Percentiles rank a stretch among this genome's conserved stretches.
These are phyloP conservation scores for Myotis vivesi DNA, from an alignment of 2,797 vertebrate genomes.

Conservation along the genomic window DNA sequence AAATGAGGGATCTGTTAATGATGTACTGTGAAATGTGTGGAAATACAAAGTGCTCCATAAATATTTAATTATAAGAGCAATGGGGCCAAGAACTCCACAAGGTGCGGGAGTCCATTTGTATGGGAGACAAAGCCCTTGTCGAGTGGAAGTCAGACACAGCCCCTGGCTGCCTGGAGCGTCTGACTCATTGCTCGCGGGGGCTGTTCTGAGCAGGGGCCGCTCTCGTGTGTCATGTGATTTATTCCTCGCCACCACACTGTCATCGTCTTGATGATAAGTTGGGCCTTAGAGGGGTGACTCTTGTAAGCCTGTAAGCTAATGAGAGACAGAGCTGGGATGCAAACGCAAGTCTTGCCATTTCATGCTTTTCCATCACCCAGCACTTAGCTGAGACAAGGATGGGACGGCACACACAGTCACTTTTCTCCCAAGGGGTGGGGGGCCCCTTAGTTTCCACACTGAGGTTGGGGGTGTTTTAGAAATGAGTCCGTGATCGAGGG, in stretches of 20 bases:
- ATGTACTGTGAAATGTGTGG: slow-evolving; percentile 19
- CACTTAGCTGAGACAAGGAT: not conserved
- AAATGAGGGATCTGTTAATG: not conserved
- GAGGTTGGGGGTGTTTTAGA: not conserved
- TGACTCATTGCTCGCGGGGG: not conserved
- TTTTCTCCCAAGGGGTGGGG: not conserved
- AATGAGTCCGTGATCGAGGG: not conserved
- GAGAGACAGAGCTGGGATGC: not conserved
- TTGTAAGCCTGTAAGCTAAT: not conserved
- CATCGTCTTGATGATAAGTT: not conserved
- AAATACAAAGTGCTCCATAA: slow-evolving; percentile 38
- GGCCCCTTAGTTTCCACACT: not conserved
- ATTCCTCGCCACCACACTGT: fast-evolving
- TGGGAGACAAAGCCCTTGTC: not conserved
- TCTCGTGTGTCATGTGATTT: not conserved
- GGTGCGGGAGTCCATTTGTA: not conserved
- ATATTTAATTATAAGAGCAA: not conserved
- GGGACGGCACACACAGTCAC: not conserved
- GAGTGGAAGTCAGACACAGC: not conserved
- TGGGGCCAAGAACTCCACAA: not conserved
- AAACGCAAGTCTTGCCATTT: not conserved
- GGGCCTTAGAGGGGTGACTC: not conserved
- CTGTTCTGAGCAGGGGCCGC: not conserved
- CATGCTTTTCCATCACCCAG: not conserved
- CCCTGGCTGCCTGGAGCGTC: not conserved